These are phyloP conservation scores for Ciconia boyciana DNA, from an alignment of 2,113 vertebrate species.

Conservation along the genomic window DNA sequence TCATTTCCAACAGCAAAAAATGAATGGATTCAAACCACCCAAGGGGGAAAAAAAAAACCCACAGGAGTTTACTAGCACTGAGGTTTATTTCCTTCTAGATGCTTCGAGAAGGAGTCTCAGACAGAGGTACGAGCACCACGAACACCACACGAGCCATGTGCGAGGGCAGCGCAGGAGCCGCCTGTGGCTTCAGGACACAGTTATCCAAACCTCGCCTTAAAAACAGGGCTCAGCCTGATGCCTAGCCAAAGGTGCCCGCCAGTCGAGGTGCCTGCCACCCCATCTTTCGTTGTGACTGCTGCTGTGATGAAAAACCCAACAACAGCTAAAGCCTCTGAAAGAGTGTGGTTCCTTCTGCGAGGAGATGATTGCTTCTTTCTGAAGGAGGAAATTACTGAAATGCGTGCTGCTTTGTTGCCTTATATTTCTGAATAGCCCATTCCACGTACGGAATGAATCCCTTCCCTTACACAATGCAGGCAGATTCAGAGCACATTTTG, in stretches of 20 bases:
- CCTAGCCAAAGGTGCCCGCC: fast-evolving
- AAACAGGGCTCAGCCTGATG: fast-evolving
- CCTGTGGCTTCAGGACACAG: not conserved
- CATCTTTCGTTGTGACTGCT: fast-evolving
- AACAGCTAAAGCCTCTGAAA: not conserved
- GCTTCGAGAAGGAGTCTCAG: not conserved
- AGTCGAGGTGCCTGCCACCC: fast-evolving
- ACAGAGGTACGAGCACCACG: fast-evolving
- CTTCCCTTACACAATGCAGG: not conserved
- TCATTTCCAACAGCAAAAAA: not conserved
- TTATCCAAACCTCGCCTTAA: not conserved
- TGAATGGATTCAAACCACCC: fast-evolving
- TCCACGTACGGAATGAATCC: not conserved
- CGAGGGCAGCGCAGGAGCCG: fast-evolving
- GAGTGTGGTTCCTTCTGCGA: not conserved
- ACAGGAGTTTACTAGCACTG: not conserved
- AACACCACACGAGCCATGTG: fast-evolving
- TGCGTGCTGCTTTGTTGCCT: not conserved
- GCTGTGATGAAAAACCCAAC: not conserved
- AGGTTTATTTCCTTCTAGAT: not conserved
- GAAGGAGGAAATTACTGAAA: not conserved
- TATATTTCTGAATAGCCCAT: not conserved
- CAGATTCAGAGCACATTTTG: not conserved
- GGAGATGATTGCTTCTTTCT: not conserved
- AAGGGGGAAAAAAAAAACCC: fast-evolving